Evolutionary conservation across 2,113 vertebrate genomes (phyloP), one percentile per base, ranked within the genome.

Genomic region (Semnornis frantzii): DNA sequence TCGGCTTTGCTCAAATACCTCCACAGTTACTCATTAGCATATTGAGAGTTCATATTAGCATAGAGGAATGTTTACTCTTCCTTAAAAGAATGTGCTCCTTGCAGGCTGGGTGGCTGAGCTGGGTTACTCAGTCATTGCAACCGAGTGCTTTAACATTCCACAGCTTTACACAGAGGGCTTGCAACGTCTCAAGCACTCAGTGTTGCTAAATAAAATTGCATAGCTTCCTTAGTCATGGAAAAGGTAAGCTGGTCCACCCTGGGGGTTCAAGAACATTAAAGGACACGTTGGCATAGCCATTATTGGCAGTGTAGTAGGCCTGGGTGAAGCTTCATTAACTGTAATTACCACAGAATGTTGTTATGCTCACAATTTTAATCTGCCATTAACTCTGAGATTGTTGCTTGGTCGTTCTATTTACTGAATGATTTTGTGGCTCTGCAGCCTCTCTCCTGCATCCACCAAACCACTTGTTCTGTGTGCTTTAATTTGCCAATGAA

Each of bases 11-110:
- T 60, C 59, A 89, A 50, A 82, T 79, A 37, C 13, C 21, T 75
- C 68, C 13, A 27, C 77, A 90, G 52, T 37, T 3, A 14, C 77
- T 78, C 84, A 60, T 86, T 71, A 81, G 57, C 69, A 71, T 80
- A 93, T 59, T 81, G 65, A 71, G 74, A n/a, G 31, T 34, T 91
- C 93, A 82, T 91, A 66, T 73, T 76, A 92, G 34, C 79, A 65
- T 72, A 23, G 10, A 37, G 17, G 54, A 75, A 39, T 48, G 25
- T n/a, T 64, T 90, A 7, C 7, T 31, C 4, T n/a, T 84, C 50
- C 16, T 28, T 50, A 55, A 57, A 73, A 46, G 42, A 48, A 27
- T 25, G 15, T 57, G 42, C 80, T n/a, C 55, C 69, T 71, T 84
- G 11, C 5, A 39, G 10, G 15, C 6, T 24, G 28, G 9, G 33